Conservation (phyloP, 1,140 invertebrate species). For the Ridgeia piscesae region DNA sequence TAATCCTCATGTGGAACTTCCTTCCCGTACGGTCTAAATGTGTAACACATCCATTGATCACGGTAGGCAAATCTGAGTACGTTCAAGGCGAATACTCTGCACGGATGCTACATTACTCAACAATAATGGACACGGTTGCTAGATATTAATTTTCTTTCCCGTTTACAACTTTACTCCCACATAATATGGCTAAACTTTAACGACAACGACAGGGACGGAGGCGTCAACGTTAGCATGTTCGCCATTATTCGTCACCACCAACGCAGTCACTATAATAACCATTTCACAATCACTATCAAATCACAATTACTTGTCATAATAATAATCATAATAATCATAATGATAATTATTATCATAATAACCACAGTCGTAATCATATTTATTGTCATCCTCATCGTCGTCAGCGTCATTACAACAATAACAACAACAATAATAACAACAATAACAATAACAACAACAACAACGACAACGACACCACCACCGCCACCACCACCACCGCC, state of each 20-base stretch:
- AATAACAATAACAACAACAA: no score
- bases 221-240: not conserved
- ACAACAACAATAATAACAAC: no score
- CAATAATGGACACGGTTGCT: not conserved
- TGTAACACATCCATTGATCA: not conserved
- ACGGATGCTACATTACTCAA: not conserved
- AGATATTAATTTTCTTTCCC: not conserved
- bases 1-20: slow-evolving; percentile 41
- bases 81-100: not conserved
- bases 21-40: slow-evolving; percentile 48
- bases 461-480: no score
- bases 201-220: not conserved
- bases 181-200: not conserved
- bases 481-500: no score
- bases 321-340: not conserved
- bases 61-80: not conserved
- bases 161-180: not conserved
- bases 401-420: not conserved
- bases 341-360: not conserved
- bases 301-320: no score
- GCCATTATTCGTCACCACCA: not conserved
- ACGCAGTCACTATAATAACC: not conserved
- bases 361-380: no score
- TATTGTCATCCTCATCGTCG: not conserved
- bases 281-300: not conserved